Percentiles rank a stretch among this genome's conserved stretches.
These are phyloP conservation scores for Leptinotarsa tumamoca DNA, from an alignment of 2,888 invertebrate species.

Conservation along the genomic window DNA sequence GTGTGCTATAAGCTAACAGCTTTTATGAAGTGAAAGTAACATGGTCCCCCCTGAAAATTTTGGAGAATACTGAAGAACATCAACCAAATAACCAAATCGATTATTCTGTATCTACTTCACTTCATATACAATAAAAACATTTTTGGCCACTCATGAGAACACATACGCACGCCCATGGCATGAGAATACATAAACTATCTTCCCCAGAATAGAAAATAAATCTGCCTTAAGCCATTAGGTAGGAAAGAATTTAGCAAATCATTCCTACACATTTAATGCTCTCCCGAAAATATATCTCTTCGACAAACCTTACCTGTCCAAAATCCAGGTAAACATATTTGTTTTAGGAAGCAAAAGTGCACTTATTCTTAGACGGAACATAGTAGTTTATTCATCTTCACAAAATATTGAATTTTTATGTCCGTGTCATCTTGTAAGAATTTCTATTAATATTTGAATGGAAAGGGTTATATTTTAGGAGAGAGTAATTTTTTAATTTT, in stretches of 20 bases:
- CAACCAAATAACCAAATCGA: too few relatives aligned
- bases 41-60: too few relatives aligned
- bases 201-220: slow-evolving; percentile 35
- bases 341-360: slow-evolving; percentile 31
- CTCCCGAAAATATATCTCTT: slow-evolving; percentile 36
- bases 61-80: too few relatives aligned
- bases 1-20: too few relatives aligned
- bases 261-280: slow-evolving; percentile 32
- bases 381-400: neutral
- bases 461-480: too few relatives aligned
- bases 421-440: neutral
- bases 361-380: neutral
- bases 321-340: slow-evolving; percentile 41
- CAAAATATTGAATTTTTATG: slow-evolving; percentile 1
- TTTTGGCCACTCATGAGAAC: too few relatives aligned
- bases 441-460: too few relatives aligned
- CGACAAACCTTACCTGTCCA: slow-evolving; percentile 34
- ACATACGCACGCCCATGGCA: slow-evolving; percentile 27
- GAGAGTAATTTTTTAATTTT: too few relatives aligned
- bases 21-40: too few relatives aligned
- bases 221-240: slow-evolving; percentile 34
- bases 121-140: too few relatives aligned
- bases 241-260: slow-evolving; percentile 41
- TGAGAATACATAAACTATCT: slow-evolving; percentile 21
- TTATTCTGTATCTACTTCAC: too few relatives aligned